These are phyloP conservation scores for Puntigrus tetrazona DNA, from an alignment of 2,113 vertebrate species.

Conservation along the genomic window DNA sequence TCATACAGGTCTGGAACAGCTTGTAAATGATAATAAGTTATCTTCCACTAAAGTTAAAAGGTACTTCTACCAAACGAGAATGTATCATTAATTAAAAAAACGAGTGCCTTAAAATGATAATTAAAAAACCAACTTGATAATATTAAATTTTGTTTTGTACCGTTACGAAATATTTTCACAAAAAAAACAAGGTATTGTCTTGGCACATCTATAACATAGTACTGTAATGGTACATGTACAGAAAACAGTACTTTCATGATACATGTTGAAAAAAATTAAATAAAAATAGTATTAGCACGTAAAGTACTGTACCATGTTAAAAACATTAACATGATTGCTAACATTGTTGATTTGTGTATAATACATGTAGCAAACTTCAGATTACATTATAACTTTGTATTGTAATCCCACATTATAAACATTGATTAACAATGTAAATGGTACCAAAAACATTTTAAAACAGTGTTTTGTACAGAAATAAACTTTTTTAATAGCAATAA, in stretches of 20 bases:
- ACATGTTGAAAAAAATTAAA: neutral
- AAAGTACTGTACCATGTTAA: neutral
- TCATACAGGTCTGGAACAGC: neutral
- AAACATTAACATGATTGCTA: neutral
- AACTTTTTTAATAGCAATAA: neutral
- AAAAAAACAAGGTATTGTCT: neutral
- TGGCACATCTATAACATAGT: too few species aligned
- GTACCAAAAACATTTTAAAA: neutral
- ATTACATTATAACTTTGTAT: neutral
- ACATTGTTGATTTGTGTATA: neutral
- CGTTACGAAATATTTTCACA: too few species aligned
- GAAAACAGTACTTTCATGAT: too few species aligned
- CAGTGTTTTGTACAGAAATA: neutral
- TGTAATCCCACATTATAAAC: neutral
- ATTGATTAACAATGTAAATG: too few species aligned
- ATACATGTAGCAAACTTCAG: too few species aligned
- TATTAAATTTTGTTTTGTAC: neutral
- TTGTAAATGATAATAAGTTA: neutral
- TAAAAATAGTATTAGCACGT: neutral
- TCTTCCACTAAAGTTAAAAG: too few species aligned
- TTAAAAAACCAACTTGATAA: too few species aligned
- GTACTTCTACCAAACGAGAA: too few species aligned
- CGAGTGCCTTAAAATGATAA: too few species aligned
- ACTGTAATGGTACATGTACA: neutral
- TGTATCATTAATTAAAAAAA: too few species aligned